Evolutionary conservation across 2,888 invertebrate species (phyloP).

Genomic region (Cremastobaeus sp.): DNA sequence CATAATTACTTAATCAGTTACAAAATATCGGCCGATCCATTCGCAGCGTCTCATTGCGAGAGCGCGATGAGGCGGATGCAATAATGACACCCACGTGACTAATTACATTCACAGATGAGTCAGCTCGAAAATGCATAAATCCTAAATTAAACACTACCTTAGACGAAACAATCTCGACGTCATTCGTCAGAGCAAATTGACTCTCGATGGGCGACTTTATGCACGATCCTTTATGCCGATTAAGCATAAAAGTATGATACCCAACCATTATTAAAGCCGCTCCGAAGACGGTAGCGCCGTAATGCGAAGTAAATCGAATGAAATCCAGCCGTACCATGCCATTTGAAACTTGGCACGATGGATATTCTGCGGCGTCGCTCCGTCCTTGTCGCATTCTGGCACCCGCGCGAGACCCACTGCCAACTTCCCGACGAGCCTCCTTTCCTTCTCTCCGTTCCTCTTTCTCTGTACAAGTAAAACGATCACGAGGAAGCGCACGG

Average conservation of each 20-base stretch:
- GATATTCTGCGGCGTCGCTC: slow-evolving; percentile 33
- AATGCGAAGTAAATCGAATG: slow-evolving; percentile 51
- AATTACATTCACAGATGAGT: slow-evolving; percentile 30
- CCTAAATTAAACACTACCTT: slow-evolving; percentile 69
- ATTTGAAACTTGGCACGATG: slow-evolving; percentile 53
- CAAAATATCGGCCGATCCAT: not conserved
- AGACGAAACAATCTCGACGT: slow-evolving; percentile 71
- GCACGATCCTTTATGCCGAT: slow-evolving; percentile 70
- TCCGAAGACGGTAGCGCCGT: slow-evolving; percentile 40
- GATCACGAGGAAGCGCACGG: slow-evolving; percentile 54
- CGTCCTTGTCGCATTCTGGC: slow-evolving; percentile 46
- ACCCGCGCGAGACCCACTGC: slow-evolving; percentile 42
- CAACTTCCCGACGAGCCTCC: slow-evolving; percentile 40
- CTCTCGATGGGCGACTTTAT: slow-evolving; percentile 66
- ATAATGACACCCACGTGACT: slow-evolving; percentile 16
- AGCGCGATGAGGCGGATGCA: slow-evolving; percentile 1
- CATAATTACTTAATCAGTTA: not conserved
- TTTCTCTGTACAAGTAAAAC: slow-evolving; percentile 50
- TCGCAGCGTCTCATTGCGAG: slow-evolving; percentile 32
- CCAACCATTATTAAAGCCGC: slow-evolving; percentile 67
- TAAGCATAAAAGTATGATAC: slow-evolving; percentile 69
- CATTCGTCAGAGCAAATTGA: slow-evolving; percentile 70
- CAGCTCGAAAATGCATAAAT: slow-evolving; percentile 57
- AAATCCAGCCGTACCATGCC: slow-evolving; percentile 45
- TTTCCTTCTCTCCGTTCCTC: slow-evolving; percentile 19